These are phyloP conservation scores for Antennarius maculatus DNA, from an alignment of 2,797 vertebrate genomes.

Conservation along the genomic window DNA sequence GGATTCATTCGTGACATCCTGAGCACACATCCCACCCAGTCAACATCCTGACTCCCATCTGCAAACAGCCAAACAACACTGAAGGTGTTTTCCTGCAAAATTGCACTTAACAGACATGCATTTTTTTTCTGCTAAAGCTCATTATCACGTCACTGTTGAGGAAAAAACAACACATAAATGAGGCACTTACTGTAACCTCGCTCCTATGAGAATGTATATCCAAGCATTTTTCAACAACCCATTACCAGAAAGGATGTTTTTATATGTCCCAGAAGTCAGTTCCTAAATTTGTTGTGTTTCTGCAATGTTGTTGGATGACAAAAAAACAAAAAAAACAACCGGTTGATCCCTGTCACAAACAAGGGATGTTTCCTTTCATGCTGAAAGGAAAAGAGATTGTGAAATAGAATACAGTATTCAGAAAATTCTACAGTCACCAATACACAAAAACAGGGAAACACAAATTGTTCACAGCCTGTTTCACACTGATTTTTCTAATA, in stretches of 20 bases:
- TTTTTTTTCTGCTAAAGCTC: constrained; percentile 41
- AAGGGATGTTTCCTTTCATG: constrained; percentile 19
- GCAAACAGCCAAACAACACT: constrained; percentile 22
- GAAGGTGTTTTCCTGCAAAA: constrained; percentile 59
- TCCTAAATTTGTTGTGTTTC: constrained; percentile 29
- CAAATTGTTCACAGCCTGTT: not conserved
- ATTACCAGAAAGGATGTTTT: constrained; percentile 61
- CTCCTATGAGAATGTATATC: constrained; percentile 33
- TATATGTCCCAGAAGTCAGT: constrained; percentile 53
- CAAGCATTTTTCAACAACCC: constrained; percentile 19
- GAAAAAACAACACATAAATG: constrained; percentile 55
- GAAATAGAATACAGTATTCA: not conserved
- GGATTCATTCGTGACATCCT: constrained; percentile 48
- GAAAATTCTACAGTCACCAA: not conserved
- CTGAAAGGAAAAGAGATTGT: constrained; percentile 16
- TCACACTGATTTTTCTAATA: constrained; percentile 34
- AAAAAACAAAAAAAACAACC: constrained; percentile 3
- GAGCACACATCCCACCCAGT: constrained; percentile 56
- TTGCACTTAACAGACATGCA: constrained; percentile 39
- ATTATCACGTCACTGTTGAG: constrained; percentile 52
- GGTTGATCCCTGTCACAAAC: constrained; percentile 18
- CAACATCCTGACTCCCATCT: constrained; percentile 50
- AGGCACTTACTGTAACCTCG: constrained; percentile 47
- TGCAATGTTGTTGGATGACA: constrained; percentile 21
- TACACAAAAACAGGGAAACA: not conserved